Evolutionary conservation across 2,888 invertebrate species (phyloP).

Genomic region (Parthenolecanium corni): DNA sequence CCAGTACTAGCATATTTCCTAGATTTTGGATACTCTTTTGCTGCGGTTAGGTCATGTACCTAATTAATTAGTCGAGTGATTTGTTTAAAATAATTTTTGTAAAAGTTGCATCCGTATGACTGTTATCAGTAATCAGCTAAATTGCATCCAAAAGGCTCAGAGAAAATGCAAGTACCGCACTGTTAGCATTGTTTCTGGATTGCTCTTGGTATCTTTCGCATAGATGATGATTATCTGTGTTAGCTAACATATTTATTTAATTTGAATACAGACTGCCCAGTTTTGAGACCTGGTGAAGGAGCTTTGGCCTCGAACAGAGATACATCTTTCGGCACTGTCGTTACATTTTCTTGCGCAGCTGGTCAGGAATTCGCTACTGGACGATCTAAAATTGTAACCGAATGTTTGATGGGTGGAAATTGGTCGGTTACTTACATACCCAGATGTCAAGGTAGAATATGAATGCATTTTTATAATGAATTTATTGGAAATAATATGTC

Average conservation of each 20-base stretch:
- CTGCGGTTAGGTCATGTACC: too few species aligned
- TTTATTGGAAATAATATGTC: background rate
- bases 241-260: too few species aligned
- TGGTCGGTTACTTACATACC: slow-evolving; percentile 89
- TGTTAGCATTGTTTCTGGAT: slow-evolving; percentile 16
- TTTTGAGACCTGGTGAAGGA: slow-evolving; percentile 69
- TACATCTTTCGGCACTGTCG: slow-evolving; percentile 78
- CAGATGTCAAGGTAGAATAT: slow-evolving; percentile 66
- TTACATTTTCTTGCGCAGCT: slow-evolving; percentile 81
- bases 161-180: slow-evolving; percentile 5
- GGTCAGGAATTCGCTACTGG: slow-evolving; percentile 92
- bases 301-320: slow-evolving; percentile 83
- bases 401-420: slow-evolving; percentile 78
- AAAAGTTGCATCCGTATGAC: too few species aligned
- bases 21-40: too few species aligned
- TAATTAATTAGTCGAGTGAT: too few species aligned
- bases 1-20: too few species aligned
- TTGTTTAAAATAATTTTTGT: too few species aligned
- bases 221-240: too few species aligned
- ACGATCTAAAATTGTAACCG: slow-evolving; percentile 66
- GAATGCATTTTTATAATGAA: background rate
- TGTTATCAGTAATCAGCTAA: too few species aligned
- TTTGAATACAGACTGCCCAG: slow-evolving; percentile 63
- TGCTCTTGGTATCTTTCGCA: too few species aligned
- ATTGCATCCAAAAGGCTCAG: too few species aligned